These are phyloP conservation scores for Mobula birostris DNA, from an alignment of 2,113 vertebrate species.

Conservation along the genomic window DNA sequence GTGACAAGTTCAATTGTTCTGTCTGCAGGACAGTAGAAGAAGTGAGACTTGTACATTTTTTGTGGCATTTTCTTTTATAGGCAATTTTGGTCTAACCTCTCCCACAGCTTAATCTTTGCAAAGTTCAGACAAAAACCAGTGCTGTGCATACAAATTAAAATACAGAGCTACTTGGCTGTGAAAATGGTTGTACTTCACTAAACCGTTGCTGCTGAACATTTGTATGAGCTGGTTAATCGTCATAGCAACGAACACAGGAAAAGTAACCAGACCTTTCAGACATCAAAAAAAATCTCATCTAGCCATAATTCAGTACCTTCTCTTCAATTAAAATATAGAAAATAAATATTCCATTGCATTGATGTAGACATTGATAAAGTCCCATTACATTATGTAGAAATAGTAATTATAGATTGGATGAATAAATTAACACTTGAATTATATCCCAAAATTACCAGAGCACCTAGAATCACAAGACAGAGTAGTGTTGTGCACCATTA, in stretches of 20 bases:
- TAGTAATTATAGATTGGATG: background rate
- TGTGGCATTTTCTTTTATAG: slow-evolving; percentile 21
- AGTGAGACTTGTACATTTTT: slow-evolving; percentile 29
- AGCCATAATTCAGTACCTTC: background rate
- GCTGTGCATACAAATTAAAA: slow-evolving; percentile 24
- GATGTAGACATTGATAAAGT: background rate
- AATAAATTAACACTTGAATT: background rate
- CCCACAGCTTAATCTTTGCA: slow-evolving; percentile 33
- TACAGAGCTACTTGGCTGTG: slow-evolving; percentile 24
- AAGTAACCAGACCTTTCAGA: background rate
- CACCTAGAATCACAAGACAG: background rate
- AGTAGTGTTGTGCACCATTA: background rate
- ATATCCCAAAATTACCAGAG: background rate
- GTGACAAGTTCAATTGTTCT: background rate
- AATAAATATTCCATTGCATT: background rate
- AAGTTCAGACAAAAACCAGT: slow-evolving; percentile 34
- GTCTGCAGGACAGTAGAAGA: slow-evolving; percentile 2
- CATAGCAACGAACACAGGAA: background rate
- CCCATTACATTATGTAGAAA: background rate
- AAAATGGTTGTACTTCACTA: slow-evolving; percentile 21
- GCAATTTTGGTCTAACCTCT: slow-evolving; percentile 10
- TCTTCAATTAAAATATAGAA: background rate
- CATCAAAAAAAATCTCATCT: background rate
- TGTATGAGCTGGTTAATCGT: background rate
- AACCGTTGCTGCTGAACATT: background rate